Evolutionary conservation across 37 sponge, comb jelly and placozoan species (phyloP).

Genomic region (Haliclona indistincta): DNA sequence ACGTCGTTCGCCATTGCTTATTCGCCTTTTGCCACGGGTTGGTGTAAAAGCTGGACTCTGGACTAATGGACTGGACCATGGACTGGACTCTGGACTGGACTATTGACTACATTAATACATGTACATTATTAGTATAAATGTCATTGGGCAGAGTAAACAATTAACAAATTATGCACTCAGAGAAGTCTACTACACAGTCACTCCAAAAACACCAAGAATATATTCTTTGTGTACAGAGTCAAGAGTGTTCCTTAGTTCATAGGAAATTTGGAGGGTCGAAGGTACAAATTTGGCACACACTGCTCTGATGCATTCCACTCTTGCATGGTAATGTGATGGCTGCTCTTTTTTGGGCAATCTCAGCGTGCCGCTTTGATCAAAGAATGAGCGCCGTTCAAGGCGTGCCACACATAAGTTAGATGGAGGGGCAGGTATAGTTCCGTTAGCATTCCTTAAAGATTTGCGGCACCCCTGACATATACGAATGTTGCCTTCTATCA

Average conservation of each 20-base stretch:
- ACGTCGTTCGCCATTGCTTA: no score
- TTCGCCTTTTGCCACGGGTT: no score
- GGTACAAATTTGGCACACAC: slow-evolving; percentile 2
- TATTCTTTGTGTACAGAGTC: no score
- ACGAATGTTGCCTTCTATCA: slow-evolving; percentile 13
- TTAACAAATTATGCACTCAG: no score
- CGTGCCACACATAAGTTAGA: background rate
- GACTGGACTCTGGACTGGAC: no score
- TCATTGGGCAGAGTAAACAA: no score
- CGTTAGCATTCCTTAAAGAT: background rate
- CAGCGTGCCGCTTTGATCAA: background rate
- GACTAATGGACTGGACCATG: no score
- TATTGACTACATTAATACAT: no score
- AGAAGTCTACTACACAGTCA: no score
- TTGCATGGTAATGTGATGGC: background rate
- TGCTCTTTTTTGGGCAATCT: background rate
- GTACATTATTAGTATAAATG: no score
- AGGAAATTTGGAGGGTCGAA: background rate
- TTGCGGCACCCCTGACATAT: slow-evolving; percentile 29
- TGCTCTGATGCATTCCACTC: background rate
- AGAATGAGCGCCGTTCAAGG: background rate
- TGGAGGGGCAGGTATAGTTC: slow-evolving; percentile 14
- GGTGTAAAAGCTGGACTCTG: no score
- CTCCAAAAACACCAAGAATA: no score
- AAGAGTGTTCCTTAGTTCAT: background rate